Base-by-base conservation (phyloP, 2,113 vertebrate species). In the Lutjanus erythropterus region DNA sequence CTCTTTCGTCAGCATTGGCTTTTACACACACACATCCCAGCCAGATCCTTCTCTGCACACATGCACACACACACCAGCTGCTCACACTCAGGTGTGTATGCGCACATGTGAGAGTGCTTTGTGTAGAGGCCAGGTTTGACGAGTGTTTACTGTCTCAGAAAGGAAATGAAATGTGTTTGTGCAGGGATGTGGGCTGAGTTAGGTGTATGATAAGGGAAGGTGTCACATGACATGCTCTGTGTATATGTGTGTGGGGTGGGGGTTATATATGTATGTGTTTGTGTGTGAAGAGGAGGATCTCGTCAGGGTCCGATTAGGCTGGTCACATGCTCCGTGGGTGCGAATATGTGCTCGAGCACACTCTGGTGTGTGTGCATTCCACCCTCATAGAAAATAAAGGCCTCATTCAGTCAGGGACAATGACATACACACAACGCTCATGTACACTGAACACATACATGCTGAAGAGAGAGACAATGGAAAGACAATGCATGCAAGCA, bases 331-430 rank as follows among this genome's bases (percentile, higher is more conserved):
- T 89, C 68, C 29, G 79, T 83, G 76, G 80, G 84, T 73, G 78
- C 37, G n/a, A 85, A 79, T 81, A 87, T 88, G 66, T 75, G 70
- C 68, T 83, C 65, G 50, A 67, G 78, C 66, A 69, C 73, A 83
- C 84, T 89, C 78, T 81, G 59, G 83, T 58, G 78, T 80, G 79
- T 71, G 75, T 61, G 70, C 82, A 67, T 89, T 85, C 82, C 49
- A 47, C 87, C 81, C 86, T 69, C 76, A 37, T 59, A 59, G 77
- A 86, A 90, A 92, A 94, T 90, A 95, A 91, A 94, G 87, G 88
- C 72, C 80, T 87, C 88, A 93, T 95, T 95, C 93, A 94, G 72
- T 37, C 42, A 12, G 46, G 81, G 86, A 95, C 93, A 95, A 95
- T 93, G 92, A 88, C 77, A 81, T 42, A 80, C 85, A 92, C 83